Conservation (phyloP, 1,140 invertebrate species). For the Drosophila rhopaloa region DNA sequence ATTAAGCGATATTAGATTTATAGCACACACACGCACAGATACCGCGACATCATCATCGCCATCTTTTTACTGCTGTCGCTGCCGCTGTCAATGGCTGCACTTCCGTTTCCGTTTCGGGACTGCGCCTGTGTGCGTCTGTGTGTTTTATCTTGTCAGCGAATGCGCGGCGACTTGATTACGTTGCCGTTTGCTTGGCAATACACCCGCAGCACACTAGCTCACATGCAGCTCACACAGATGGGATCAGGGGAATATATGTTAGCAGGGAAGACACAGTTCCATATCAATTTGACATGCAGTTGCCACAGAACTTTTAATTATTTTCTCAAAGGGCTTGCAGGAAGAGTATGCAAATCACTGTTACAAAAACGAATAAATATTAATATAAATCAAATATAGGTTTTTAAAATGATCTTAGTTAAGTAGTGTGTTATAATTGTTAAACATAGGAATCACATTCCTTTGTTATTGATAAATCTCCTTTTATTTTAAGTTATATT, state of each 20-base stretch:
- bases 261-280: no score
- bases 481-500: not conserved
- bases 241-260: not conserved
- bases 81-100: conserved; percentile 71
- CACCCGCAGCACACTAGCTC: conserved; percentile 6
- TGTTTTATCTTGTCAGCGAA: conserved; percentile 59
- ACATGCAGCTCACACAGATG: not conserved
- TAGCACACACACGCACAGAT: conserved; percentile 20
- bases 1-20: conserved; percentile 77
- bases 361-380: no score
- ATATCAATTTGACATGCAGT: conserved; percentile 1
- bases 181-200: conserved; percentile 44
- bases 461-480: no score
- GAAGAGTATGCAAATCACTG: no score
- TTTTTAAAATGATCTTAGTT: no score
- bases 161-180: conserved; percentile 58
- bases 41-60: conserved; percentile 42
- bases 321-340: not conserved
- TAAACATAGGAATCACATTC: no score
- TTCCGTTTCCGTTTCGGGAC: conserved; percentile 61
- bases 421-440: no score
- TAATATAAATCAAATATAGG: no score
- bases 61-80: conserved; percentile 25
- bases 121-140: conserved; percentile 1
- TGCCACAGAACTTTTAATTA: not conserved